These are phyloP conservation scores for Maconellicoccus hirsutus DNA, from an alignment of 1,140 invertebrate species.

Conservation along the genomic window DNA sequence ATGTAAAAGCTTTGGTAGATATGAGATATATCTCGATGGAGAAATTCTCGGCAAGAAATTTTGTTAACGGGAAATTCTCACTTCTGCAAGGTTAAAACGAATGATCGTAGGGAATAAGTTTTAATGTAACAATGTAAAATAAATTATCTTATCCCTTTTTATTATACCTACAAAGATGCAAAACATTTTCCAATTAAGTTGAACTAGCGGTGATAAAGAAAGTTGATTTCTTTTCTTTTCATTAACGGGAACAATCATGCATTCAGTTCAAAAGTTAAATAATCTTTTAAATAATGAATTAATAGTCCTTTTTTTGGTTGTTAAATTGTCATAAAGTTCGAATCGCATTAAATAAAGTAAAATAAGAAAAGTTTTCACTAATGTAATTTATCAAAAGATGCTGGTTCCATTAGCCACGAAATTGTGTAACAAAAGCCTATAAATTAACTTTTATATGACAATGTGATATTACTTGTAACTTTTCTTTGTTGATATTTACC, in stretches of 20 bases:
- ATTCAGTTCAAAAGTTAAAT: background rate
- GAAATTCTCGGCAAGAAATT: background rate
- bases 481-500: background rate
- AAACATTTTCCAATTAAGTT: constrained; percentile 1
- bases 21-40: no score
- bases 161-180: background rate
- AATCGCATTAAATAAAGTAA: background rate
- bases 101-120: background rate
- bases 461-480: background rate
- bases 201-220: background rate
- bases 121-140: constrained; percentile 10
- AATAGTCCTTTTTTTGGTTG: background rate
- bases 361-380: background rate
- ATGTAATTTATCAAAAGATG: constrained; percentile 1
- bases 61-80: background rate
- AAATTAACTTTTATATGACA: constrained; percentile 1
- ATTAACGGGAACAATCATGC: background rate
- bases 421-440: background rate
- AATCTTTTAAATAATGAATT: constrained; percentile 4
- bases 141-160: background rate
- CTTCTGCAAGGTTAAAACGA: background rate
- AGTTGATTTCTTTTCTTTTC: background rate
- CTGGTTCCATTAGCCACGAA: background rate
- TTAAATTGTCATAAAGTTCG: constrained; percentile 9
- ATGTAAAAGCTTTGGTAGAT: no score